Evolutionary conservation across 2,113 vertebrate species (phyloP), one percentile per base, ranked within the genome.

Genomic region (Heteronetta atricapilla): DNA sequence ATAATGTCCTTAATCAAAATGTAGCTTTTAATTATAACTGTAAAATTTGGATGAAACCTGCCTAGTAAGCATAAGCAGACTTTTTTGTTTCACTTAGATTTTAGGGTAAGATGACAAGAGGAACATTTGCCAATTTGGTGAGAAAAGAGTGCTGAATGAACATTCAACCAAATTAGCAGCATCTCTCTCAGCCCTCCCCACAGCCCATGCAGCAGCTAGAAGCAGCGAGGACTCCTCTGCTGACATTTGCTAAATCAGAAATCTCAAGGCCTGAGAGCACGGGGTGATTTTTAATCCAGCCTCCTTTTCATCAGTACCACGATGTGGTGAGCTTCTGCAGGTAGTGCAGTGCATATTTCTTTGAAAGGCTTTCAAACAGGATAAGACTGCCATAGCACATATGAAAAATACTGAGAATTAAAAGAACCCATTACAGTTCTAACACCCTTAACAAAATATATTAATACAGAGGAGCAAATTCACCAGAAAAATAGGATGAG

Each of bases 1-100:
- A 95, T 98, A 98, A 98, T 98, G 98, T 98, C 97, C 97, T 97
- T 98, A 98, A 96, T 98, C 97, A 97, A 98, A 98, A 97, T 93
- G 97, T 96, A 97, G 95, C 93, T 97, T 98, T 98, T 98, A 98
- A 98, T 98, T 98, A 98, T 95, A 97, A 95, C 96, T 91, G 80
- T 91, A 96, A 95, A 88, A 96, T 96, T 96, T 94, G 84, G 95
- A 93, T 69, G 80, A 96, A 94, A 94, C 94, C 94, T 95, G 95
- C 84, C 85, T 96, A 89, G 88, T 90, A 93, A 96, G 82, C 90
- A 93, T 83, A 94, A 93, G 96, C 83, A 86, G 67, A 6, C 10
- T 72, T 78, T 73, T 63, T 17, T 21, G 7, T 28, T 87, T 74
- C 56, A 13, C 19, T 50, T 26, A 29, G 44, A 46, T 77, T 88